phyloP scores from a whole-genome alignment of 2,888 invertebrate species.

The Drosophila cognata region DNA sequence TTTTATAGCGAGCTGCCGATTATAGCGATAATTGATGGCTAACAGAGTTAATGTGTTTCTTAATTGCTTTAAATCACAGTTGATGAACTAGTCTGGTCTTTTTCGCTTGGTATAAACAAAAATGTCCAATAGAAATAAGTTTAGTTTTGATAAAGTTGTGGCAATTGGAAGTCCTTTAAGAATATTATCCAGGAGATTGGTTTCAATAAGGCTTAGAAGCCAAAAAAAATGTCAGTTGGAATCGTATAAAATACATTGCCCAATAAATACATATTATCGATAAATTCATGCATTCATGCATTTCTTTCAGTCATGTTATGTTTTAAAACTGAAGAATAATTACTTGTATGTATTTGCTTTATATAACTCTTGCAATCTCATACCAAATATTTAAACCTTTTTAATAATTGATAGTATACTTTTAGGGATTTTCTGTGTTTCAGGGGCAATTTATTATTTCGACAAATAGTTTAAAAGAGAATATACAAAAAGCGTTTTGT shows the following conservation, averaged over 20 bases:
- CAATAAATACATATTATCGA: not conserved
- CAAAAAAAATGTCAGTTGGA: not conserved
- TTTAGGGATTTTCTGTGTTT: not conserved
- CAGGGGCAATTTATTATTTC: not conserved
- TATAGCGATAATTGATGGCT: constrained; percentile 32
- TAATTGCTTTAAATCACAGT: constrained; percentile 11
- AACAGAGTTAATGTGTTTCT: constrained; percentile 8
- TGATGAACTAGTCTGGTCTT: not conserved
- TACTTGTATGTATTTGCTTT: not conserved
- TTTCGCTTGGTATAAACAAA: not conserved
- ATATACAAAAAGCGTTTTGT: not conserved
- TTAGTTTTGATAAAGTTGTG: not conserved
- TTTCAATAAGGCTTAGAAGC: not conserved
- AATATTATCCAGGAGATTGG: not conserved
- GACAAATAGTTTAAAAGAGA: not conserved
- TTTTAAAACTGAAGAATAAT: not conserved
- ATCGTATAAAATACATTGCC: not conserved
- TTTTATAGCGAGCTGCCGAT: constrained; percentile 37
- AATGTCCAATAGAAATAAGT: not conserved
- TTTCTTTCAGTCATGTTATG: not conserved
- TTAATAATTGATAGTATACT: not conserved
- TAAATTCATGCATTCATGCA: too few species aligned
- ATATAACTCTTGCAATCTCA: not conserved
- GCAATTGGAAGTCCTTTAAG: not conserved
- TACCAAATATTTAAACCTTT: not conserved